Conservation (phyloP, 2,888 invertebrate genomes). For the Octonoba sinensis region DNA sequence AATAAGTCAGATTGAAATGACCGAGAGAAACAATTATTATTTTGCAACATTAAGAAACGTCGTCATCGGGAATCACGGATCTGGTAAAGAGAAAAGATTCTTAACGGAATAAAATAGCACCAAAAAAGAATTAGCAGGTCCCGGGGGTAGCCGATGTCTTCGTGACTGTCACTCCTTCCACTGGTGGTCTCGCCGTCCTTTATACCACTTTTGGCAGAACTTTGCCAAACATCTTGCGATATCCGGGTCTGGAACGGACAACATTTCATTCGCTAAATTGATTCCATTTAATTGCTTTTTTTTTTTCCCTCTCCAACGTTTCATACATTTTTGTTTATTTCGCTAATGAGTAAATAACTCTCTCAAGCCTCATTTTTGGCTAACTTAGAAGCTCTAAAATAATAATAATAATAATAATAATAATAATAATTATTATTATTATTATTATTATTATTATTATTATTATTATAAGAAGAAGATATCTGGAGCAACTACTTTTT, state of each 20-base stretch:
- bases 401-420: no score
- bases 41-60: slow-evolving; percentile 61
- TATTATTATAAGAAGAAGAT: no score
- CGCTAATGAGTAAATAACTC: no score
- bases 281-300: no score
- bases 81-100: slow-evolving; percentile 30
- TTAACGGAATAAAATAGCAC: slow-evolving; percentile 39
- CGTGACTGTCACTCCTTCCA: slow-evolving; percentile 63
- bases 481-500: no score
- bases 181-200: slow-evolving; percentile 35
- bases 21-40: slow-evolving; percentile 61
- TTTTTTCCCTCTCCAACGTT: background rate
- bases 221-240: background rate
- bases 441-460: no score
- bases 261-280: background rate
- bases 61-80: slow-evolving; percentile 57
- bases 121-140: slow-evolving; percentile 16
- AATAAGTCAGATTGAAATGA: slow-evolving; percentile 45
- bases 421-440: no score
- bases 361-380: no score
- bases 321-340: no score
- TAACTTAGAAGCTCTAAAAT: no score
- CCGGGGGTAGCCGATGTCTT: slow-evolving; percentile 46
- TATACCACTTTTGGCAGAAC: slow-evolving; percentile 41
- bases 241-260: slow-evolving; percentile 24